These are phyloP conservation scores for Drosophila nigrodunni DNA, from an alignment of 1,140 invertebrate species.

Conservation along the genomic window DNA sequence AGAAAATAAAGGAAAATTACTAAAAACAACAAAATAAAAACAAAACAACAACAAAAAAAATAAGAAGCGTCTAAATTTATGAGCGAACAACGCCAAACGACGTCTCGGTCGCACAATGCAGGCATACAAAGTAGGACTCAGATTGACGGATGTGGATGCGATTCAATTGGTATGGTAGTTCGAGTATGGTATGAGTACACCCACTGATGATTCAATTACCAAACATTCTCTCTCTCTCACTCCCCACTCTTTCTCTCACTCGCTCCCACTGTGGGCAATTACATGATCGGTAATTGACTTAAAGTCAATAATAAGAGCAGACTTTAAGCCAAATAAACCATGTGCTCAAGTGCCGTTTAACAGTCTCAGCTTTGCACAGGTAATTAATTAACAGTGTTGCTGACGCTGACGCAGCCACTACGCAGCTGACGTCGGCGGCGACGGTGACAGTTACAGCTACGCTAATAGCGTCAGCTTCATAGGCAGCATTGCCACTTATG, in stretches of 20 bases:
- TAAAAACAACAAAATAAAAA: constrained; percentile 19
- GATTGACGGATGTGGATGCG: constrained; percentile 55
- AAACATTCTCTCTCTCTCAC: neutral
- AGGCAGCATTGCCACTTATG: too few species aligned
- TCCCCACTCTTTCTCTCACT: too few species aligned
- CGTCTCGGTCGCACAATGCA: constrained; percentile 64
- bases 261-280: neutral
- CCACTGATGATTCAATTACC: constrained; percentile 14
- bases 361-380: constrained; percentile 22
- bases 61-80: constrained; percentile 66
- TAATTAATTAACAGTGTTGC: constrained; percentile 50
- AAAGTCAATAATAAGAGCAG: constrained; percentile 3
- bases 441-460: neutral
- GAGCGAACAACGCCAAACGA: constrained; percentile 73
- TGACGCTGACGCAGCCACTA: constrained; percentile 24
- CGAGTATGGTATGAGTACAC: neutral
- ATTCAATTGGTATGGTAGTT: neutral
- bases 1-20: constrained; percentile 70
- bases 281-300: neutral
- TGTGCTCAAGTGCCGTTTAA: constrained; percentile 15
- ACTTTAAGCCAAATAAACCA: constrained; percentile 1
- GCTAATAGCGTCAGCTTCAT: neutral
- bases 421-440: neutral
- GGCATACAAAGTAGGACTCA: constrained; percentile 69
- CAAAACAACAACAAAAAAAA: neutral